Evolutionary conservation across 2,888 invertebrate genomes (phyloP).

Genomic region (Caenorhabditis afra): DNA sequence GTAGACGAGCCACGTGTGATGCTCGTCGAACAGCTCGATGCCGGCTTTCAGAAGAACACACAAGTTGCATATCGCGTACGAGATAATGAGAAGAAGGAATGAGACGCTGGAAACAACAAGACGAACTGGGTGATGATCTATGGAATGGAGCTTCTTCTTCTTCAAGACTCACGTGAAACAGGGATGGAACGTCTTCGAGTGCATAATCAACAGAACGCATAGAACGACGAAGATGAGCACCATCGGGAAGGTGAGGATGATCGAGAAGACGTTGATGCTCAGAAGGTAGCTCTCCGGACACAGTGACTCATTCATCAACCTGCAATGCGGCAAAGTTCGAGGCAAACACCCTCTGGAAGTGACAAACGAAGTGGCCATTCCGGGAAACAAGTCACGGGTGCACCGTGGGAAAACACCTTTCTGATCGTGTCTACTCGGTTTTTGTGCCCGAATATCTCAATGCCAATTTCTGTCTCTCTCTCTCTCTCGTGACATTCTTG

Average conservation of each 20-base stretch:
- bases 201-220: conserved; percentile 24
- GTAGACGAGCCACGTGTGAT: conserved; percentile 3
- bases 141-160: background rate
- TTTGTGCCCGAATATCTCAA: too few relatives aligned
- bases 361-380: too few relatives aligned
- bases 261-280: conserved; percentile 44
- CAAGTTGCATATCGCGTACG: conserved; percentile 50
- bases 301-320: conserved; percentile 41
- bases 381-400: too few relatives aligned
- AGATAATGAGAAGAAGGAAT: conserved; percentile 43
- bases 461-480: too few relatives aligned
- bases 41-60: conserved; percentile 40
- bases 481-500: too few relatives aligned
- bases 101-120: conserved; percentile 40
- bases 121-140: too few relatives aligned
- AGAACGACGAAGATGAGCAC: conserved; percentile 33
- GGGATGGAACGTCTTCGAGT: conserved; percentile 51
- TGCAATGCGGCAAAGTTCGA: background rate
- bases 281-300: conserved; percentile 44
- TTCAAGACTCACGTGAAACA: conserved; percentile 52
- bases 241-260: conserved; percentile 38
- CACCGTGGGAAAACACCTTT: background rate
- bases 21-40: conserved; percentile 28
- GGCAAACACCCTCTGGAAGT: too few relatives aligned
- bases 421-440: background rate